Percentiles rank a stretch among this genome's conserved stretches.
These are phyloP conservation scores for Drosophila austrosaltans DNA, from an alignment of 2,888 invertebrate genomes.

Conservation along the genomic window DNA sequence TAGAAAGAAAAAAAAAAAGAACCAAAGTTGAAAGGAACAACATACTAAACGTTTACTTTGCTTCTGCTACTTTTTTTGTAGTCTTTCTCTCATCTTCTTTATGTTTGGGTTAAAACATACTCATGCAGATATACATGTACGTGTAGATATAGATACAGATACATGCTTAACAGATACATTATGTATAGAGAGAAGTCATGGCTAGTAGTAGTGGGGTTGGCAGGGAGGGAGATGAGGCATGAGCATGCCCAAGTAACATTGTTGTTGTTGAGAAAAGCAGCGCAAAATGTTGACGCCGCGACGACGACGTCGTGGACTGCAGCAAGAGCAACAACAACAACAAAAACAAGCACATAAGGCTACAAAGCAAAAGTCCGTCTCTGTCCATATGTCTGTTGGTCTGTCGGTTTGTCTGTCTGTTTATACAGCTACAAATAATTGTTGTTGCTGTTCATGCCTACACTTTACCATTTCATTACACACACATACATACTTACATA, in stretches of 20 bases:
- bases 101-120: background rate
- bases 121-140: slow-evolving; percentile 42
- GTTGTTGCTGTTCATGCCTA: slow-evolving; percentile 54
- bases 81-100: no score
- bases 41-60: background rate
- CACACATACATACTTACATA: slow-evolving; percentile 26
- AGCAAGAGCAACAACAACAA: background rate
- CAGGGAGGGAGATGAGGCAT: background rate
- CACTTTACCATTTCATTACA: slow-evolving; percentile 59
- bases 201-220: background rate
- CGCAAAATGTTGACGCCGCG: slow-evolving; percentile 19
- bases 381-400: slow-evolving; percentile 23
- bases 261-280: slow-evolving; percentile 37
- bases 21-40: background rate
- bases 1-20: background rate
- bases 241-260: slow-evolving; percentile 17
- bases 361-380: slow-evolving; percentile 28
- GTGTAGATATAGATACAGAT: slow-evolving; percentile 57
- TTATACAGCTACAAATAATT: slow-evolving; percentile 32
- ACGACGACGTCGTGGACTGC: slow-evolving; percentile 5
- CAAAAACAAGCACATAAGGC: slow-evolving; percentile 3
- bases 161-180: slow-evolving; percentile 45
- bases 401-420: slow-evolving; percentile 24
- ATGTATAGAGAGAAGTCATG: slow-evolving; percentile 52
- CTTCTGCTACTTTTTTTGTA: no score